These are phyloP conservation scores for Cantharis lateralis DNA, from an alignment of 2,888 invertebrate species.

Conservation along the genomic window DNA sequence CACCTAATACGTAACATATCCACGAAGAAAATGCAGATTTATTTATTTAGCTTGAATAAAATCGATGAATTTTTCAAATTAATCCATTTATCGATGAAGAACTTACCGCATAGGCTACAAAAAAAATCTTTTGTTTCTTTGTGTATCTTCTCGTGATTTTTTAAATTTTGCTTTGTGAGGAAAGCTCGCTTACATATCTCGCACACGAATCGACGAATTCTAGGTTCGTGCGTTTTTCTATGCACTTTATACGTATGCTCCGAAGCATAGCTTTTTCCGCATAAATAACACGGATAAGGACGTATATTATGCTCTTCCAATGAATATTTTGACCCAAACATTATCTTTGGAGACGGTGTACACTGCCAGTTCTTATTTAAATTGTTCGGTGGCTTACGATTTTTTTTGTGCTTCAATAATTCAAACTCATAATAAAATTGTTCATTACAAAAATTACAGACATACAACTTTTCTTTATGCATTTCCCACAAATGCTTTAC, in stretches of 20 bases:
- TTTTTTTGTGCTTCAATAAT: not conserved
- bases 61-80: no score
- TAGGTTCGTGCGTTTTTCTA: not conserved
- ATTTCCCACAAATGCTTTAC: not conserved
- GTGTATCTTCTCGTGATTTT: not conserved
- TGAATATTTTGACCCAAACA: no score
- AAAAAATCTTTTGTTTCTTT: not conserved
- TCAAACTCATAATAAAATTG: not conserved
- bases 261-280: not conserved
- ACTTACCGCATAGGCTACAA: not conserved
- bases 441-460: not conserved
- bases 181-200: not conserved
- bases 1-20: no score
- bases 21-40: no score
- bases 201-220: not conserved
- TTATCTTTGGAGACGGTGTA: rapidly evolving
- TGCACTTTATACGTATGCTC: not conserved
- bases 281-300: not conserved
- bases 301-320: not conserved
- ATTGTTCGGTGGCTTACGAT: not conserved
- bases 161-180: not conserved
- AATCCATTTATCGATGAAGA: no score
- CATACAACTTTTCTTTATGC: not conserved
- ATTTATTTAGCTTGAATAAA: no score
- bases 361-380: not conserved